phyloP scores from a whole-genome alignment of 1,140 invertebrate genomes.

The Pantala flavescens region DNA sequence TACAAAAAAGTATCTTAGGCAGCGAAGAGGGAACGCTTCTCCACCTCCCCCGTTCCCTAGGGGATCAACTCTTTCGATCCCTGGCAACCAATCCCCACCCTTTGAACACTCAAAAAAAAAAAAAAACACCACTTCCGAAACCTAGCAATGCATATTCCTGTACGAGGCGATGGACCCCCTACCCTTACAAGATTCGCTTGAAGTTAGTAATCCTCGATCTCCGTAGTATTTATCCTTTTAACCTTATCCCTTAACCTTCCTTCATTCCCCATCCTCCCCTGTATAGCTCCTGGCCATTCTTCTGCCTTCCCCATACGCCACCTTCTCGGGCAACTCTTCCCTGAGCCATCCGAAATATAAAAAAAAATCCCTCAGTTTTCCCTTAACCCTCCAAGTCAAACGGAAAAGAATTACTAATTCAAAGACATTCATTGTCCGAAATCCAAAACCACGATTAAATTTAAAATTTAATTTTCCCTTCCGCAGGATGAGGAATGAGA shows the following conservation, averaged over 20 bases:
- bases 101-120: neutral
- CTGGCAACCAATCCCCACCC: neutral
- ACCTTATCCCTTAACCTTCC: neutral
- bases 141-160: too few relatives aligned
- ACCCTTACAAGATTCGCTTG: too few relatives aligned
- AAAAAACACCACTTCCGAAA: too few relatives aligned
- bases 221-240: too few relatives aligned
- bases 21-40: neutral
- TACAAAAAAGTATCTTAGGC: constrained; percentile 6
- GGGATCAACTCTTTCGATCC: constrained; percentile 8
- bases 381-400: neutral
- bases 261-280: neutral
- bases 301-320: neutral
- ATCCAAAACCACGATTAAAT: constrained; percentile 10
- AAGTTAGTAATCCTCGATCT: too few relatives aligned
- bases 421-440: constrained; percentile 9
- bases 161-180: too few relatives aligned
- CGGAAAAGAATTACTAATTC: constrained; percentile 10
- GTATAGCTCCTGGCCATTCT: neutral
- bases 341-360: neutral
- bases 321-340: neutral
- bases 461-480: constrained; percentile 10
- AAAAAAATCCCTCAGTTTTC: too few relatives aligned
- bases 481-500: constrained; percentile 1
- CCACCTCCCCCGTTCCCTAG: neutral